phyloP scores from a whole-genome alignment of 1,140 invertebrate species.

The Ridgeia piscesae region DNA sequence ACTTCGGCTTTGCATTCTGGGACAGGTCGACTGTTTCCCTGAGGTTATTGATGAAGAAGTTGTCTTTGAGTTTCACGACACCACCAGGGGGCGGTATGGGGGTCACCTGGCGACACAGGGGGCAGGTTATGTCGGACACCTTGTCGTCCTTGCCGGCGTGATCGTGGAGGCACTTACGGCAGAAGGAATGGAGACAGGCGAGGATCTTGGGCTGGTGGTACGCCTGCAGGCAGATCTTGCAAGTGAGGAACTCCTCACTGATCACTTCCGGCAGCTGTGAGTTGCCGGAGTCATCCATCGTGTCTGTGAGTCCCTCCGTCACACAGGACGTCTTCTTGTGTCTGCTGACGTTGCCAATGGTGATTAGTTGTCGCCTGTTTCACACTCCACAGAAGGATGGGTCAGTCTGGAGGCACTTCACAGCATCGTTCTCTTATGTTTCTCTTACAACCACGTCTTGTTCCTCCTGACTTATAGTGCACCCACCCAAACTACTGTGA shows the following conservation, averaged over 20 bases:
- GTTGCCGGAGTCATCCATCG: background rate
- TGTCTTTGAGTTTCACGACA: conserved; percentile 11
- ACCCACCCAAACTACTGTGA: background rate
- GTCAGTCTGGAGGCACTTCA: background rate
- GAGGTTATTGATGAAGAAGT: conserved; percentile 20
- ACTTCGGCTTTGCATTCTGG: background rate
- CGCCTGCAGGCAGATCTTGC: conserved; percentile 57
- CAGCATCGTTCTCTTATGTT: background rate
- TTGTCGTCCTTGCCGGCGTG: conserved; percentile 1
- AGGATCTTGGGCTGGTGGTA: conserved; percentile 72
- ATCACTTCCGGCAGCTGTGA: conserved; percentile 34
- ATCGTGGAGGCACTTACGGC: conserved; percentile 70
- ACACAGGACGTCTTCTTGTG: background rate
- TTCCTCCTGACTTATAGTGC: background rate
- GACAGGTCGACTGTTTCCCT: background rate
- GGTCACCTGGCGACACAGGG: conserved; percentile 18
- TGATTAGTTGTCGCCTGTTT: background rate
- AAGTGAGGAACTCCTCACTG: conserved; percentile 57
- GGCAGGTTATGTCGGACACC: background rate
- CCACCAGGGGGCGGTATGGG: background rate
- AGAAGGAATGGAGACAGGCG: conserved; percentile 90
- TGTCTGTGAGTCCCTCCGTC: background rate
- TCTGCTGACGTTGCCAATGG: background rate
- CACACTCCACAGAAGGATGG: background rate
- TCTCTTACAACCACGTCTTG: too few species aligned